Evolutionary conservation across 2,888 invertebrate genomes (phyloP).

Genomic region (Sinopyrophorus schimmeli): DNA sequence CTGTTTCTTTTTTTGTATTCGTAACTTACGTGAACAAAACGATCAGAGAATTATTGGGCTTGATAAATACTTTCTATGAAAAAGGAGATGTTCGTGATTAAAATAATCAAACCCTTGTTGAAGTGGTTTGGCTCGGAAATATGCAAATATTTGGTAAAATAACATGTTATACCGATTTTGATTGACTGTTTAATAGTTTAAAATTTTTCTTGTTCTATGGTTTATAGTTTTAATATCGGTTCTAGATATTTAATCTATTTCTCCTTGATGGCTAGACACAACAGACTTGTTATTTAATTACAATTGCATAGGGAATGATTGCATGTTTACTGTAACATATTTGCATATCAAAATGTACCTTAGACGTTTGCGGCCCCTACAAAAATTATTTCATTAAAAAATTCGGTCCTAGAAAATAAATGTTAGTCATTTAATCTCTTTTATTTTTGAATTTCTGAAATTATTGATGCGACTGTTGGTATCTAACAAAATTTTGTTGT

Average conservation of each 20-base stretch:
- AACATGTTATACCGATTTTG: conserved; percentile 34
- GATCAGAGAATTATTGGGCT: conserved; percentile 16
- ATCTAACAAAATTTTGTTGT: too few relatives aligned
- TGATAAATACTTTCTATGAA: conserved; percentile 22
- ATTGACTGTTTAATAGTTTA: conserved; percentile 38
- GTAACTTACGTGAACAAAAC: conserved; percentile 23
- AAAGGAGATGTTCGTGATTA: conserved; percentile 27
- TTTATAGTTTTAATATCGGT: conserved; percentile 26
- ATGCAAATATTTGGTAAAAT: conserved; percentile 37
- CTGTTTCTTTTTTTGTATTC: conserved; percentile 13
- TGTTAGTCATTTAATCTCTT: too few relatives aligned
- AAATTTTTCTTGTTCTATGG: conserved; percentile 23
- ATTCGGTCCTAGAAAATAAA: too few relatives aligned
- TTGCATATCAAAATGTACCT: conserved; percentile 31
- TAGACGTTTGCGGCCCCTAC: conserved; percentile 15
- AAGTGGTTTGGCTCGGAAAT: conserved; percentile 28
- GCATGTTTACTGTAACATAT: conserved; percentile 33
- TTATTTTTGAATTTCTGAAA: too few relatives aligned
- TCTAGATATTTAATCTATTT: conserved; percentile 34
- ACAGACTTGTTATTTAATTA: conserved; percentile 38
- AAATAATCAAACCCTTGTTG: conserved; percentile 20
- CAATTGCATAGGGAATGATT: conserved; percentile 38
- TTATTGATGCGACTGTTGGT: too few relatives aligned
- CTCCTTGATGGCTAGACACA: conserved; percentile 38
- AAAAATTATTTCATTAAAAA: too few relatives aligned